Conservation (phyloP, 2,113 vertebrate species). For the rabbit (Oryctolagus cuniculus) region DNA sequence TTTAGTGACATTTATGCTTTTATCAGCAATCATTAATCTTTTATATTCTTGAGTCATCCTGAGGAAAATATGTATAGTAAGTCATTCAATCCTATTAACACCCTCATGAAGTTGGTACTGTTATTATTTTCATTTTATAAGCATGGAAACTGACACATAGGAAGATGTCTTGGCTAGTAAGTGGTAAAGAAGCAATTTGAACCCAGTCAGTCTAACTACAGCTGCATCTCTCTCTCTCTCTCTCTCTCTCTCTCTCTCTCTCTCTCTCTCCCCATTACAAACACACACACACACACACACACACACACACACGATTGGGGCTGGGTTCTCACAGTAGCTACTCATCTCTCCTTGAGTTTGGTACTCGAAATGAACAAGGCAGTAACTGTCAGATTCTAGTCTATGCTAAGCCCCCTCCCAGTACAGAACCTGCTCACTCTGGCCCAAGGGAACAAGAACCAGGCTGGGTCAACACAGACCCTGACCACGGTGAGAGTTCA, state of each 20-base stretch:
- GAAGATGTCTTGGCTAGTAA: background rate
- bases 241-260: no score
- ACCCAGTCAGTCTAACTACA: background rate
- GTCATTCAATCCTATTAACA: background rate
- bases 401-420: background rate
- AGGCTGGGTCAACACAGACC: background rate
- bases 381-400: background rate
- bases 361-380: background rate
- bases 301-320: background rate
- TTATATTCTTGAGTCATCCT: background rate
- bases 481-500: background rate
- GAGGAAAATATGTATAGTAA: background rate
- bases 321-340: background rate
- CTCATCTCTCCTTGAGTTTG: background rate
- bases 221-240: no score
- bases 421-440: background rate
- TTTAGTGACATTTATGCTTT: background rate
- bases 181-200: background rate
- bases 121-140: conserved; percentile 35
- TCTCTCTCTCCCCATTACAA: no score
- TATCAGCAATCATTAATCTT: background rate
- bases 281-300: no score
- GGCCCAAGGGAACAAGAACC: background rate
- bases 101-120: background rate
- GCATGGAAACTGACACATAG: background rate